Evolutionary conservation across 2,888 invertebrate species (phyloP), one percentile per base, ranked within the genome.

Genomic region (Tenthredo scrophulariae): DNA sequence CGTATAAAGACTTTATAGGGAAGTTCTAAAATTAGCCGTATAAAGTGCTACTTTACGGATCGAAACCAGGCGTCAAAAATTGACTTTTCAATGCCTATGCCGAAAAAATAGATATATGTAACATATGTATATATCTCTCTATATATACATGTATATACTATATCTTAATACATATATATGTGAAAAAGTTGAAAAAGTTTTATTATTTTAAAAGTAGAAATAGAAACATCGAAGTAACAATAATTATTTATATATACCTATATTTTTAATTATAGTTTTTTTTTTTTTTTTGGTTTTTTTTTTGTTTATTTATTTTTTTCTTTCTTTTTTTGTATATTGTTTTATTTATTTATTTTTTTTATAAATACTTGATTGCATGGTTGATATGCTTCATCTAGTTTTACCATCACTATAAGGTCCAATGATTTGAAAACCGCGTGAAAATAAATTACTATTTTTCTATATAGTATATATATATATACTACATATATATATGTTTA

Each of bases 361-460:
- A 87, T 89, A 88, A 90, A 91, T 90, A 90, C 85, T 91, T 90
- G 90, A 91, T 92, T 92, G 90, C 89, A 91, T 90, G 90, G 89
- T 91, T 92, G 92, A 92, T 92, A 92, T 92, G 92, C 92, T 89
- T 89, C 90, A 89, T 88, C 89, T 91, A 90, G 87, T 88, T 88
- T 84, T 87, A 88, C 87, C 85, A 89, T 88, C 87, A 85, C 87
- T 88, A 86, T 50, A 62, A 85, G 75, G 87, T 86, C 87, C 88
- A 87, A 89, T 86, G 85, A 89, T 89, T 87, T 89, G 85, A 89
- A 87, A 88, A 89, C 88, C 88, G 88, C 88, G 87, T 91, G 90
- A 90, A 90, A 92, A 92, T 92, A 93, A 93, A 93, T 92, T 91
- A 93, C 91, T 92, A 92, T 88, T 54, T 88, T 88, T 86, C 91